Base-by-base conservation (phyloP, 2,797 vertebrate genomes). In the Luscinia luscinia region DNA sequence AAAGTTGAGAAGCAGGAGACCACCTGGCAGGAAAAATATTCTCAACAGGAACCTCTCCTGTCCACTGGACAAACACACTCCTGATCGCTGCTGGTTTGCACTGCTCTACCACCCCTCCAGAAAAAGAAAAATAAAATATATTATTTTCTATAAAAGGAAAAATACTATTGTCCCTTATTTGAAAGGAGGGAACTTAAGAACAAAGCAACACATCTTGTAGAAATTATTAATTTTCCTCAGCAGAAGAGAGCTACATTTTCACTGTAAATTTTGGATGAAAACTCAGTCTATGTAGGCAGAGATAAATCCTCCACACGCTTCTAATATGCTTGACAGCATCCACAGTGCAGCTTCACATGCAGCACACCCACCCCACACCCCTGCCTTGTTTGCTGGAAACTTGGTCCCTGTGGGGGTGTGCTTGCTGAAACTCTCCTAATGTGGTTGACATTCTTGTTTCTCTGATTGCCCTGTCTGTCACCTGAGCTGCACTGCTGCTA, bases 61-160 rank as follows among this genome's bases (percentile, higher is more conserved):
- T 62, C 23, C 17, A 24, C 16, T 57, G 23, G 43, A 58, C 51
- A 72, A 40, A 15, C 12, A 22, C 38, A 34, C 4, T 45, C 13
- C 52, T 57, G 28, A 32, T 46, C 45, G 49, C 1, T 81, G 72
- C 41, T 84, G 17, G 7, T 67, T 52, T 77, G 43, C 32, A 45
- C 6, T 0, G 0, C 9, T 12, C 15, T n/a, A 46, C 10, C 20
- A 43, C 9, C 2, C 12, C 2, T 3, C 6, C 30, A 1, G 0
- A 0, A 21, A 8, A 12, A 5, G 3, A 8, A 14, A 6, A 12
- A 5, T 3, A 8, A 14, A 6, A 3, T 2, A 62, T 0, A 27
- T 23, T 4, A 27, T 66, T 89, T 89, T 79, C 15, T 81, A 18
- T 30, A 69, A 84, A 69, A 72, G 9, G 9, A 69, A 81, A 90